Evolutionary conservation across 1,140 invertebrate genomes (phyloP), one percentile per base, ranked within the genome.

Genomic region (Colletes latitarsis): DNA sequence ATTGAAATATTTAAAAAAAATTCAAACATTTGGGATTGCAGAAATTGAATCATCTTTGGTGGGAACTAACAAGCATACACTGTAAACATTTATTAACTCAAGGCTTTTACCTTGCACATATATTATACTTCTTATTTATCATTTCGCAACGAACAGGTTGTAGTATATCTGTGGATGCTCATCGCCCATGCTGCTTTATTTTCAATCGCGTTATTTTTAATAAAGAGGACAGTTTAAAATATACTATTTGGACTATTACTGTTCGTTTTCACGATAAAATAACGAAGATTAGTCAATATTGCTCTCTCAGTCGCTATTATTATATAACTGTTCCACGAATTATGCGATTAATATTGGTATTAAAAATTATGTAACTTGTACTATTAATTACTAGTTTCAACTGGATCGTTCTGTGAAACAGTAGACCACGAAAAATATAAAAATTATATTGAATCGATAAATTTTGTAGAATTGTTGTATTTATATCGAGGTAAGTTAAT

Each of bases 121-220:
- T 62, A 39, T 15, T 62, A 14, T 21, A 62, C 12, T 21, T 62
- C 8, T 62, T 10, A 30, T 6, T 21, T 41, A 43, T 21, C 39
- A 55, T 75, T 64, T 43, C 30, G 49, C 21, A 55, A 75, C 2
- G 21, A 55, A 57, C 53, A 55, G 14, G 19, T 8, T 17, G 43
- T 3, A 9, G 39, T 43, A 17, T 53, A 3, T 17, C 0, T 12
- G 9, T n/a, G 10, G 6, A 64, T 4, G n/a, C 21, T 19, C 39
- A 17, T 19, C 39, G 8, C 3, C n/a, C 53, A 43, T 2, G 0
- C 43, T 39, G 30, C 10, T 8, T 41, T 76, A 76, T 46, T 76
- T 68, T 46, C n/a, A 49, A 67, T 2, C 39, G 10, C 0, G 41
- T 58, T 76, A 76, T 68, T 68, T 68, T 68, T 76, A 68, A 53